Base-by-base conservation (phyloP, 2,888 invertebrate genomes). In the Epirrita christyi region DNA sequence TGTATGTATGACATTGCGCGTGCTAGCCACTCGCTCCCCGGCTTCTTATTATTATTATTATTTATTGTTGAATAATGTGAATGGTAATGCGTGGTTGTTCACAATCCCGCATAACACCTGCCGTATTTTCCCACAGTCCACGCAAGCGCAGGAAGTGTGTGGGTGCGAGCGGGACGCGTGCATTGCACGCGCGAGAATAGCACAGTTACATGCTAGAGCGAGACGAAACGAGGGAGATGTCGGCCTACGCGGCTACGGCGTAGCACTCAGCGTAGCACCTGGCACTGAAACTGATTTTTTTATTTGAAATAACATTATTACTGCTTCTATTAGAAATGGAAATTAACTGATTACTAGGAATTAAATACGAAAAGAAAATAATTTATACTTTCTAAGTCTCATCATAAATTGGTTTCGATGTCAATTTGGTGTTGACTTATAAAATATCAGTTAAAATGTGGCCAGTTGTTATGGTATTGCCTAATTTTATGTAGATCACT, bases 91-190 rank as follows among this genome's bases (percentile, higher is more conserved):
- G 85, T 91, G 89, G 90, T 88, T 89, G 91, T 91, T 92, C 92
- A 91, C 93, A 92, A 92, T 92, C 90, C 86, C 90, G 91, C 93
- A 88, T 88, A 92, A 86, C 93, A 93, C 93, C 93, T 93, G 93
- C 93, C 92, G 88, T 88, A 83, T 91, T 92, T 93, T 93, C 93
- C 93, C 93, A 93, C 93, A 92, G 86, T 92, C 89, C 81, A 80
- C 83, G 83, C 86, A 84, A 84, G 87, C 85, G 86, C 87, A 88
- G 86, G 88, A 87, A 86, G 88, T 79, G 82, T 70, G 80, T 78
- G 87, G 73, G 86, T 78, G 84, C 77, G 83, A 85, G 82, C 71
- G 86, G 75, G 88, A 86, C 72, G 85, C 86, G 86, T 86, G 89
- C 78, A 79, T 62, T 78, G 79, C 85, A 82, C 87, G 87, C 78